phyloP scores from a whole-genome alignment of 2,888 invertebrate species.

The Cheilosia scutellata region DNA sequence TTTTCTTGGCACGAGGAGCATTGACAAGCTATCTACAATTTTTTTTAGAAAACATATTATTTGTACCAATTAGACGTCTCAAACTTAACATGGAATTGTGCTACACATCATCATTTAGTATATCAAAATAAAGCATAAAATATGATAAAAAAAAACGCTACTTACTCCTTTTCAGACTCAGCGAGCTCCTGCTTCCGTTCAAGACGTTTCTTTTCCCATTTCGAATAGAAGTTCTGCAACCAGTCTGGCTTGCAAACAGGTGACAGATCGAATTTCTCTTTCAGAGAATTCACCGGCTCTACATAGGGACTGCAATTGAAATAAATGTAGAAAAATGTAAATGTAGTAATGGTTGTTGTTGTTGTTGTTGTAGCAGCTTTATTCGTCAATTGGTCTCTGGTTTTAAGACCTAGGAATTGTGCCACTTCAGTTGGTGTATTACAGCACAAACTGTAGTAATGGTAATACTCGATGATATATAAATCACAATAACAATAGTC shows the following conservation, averaged over 20 bases:
- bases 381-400: no score
- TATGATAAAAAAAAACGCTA: conserved; percentile 76
- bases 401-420: no score
- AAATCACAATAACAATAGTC: no score
- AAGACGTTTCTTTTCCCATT: conserved; percentile 84
- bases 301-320: conserved; percentile 79
- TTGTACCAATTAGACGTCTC: background rate
- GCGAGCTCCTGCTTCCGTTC: conserved; percentile 84
- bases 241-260: conserved; percentile 85
- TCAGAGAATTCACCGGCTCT: conserved; percentile 85
- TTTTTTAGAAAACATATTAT: background rate
- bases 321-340: background rate
- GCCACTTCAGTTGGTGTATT: no score
- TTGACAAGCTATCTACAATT: no score
- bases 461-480: background rate
- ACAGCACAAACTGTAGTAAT: no score
- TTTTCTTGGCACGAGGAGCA: no score
- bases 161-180: conserved; percentile 84
- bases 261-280: conserved; percentile 85
- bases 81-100: conserved; percentile 36
- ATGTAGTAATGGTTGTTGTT: background rate
- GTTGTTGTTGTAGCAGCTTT: no score
- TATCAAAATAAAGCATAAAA: background rate
- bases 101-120: background rate
- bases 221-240: conserved; percentile 85